Conservation (phyloP, 2,888 invertebrate species). For the Macroteleia sp. region DNA sequence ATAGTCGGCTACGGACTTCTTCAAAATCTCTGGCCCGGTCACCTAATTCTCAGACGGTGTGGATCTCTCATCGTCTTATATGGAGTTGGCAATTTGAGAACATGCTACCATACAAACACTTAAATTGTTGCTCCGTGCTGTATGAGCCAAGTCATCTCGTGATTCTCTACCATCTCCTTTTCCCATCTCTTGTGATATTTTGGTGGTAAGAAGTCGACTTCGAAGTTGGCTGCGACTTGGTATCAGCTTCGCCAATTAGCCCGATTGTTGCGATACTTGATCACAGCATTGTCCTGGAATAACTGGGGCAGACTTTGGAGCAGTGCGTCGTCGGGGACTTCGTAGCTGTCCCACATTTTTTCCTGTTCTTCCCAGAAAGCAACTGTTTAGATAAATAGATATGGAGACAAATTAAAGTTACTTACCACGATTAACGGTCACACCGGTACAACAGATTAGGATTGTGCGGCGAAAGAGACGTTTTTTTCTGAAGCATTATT, state of each 20-base stretch:
- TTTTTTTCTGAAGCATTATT: no score
- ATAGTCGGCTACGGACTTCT: neutral
- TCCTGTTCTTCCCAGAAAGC: neutral
- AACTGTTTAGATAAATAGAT: no score
- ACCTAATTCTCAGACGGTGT: neutral
- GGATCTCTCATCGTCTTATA: neutral
- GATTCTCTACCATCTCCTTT: neutral
- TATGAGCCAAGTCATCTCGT: neutral
- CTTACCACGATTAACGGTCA: no score
- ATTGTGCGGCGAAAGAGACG: no score
- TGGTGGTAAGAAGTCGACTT: neutral
- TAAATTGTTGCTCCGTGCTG: neutral
- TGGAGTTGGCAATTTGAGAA: neutral
- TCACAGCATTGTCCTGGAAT: neutral
- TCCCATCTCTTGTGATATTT: neutral
- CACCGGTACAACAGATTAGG: no score
- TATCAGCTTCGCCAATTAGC: neutral
- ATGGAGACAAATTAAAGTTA: no score
- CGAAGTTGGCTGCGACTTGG: neutral
- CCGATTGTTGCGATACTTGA: neutral
- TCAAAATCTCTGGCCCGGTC: neutral
- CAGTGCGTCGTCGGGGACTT: neutral
- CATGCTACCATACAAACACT: neutral
- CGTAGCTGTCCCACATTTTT: neutral
- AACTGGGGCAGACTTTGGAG: neutral